Base-by-base conservation (phyloP, 64 coral and sea anemone genomes). In the Platygyra sinensis region DNA sequence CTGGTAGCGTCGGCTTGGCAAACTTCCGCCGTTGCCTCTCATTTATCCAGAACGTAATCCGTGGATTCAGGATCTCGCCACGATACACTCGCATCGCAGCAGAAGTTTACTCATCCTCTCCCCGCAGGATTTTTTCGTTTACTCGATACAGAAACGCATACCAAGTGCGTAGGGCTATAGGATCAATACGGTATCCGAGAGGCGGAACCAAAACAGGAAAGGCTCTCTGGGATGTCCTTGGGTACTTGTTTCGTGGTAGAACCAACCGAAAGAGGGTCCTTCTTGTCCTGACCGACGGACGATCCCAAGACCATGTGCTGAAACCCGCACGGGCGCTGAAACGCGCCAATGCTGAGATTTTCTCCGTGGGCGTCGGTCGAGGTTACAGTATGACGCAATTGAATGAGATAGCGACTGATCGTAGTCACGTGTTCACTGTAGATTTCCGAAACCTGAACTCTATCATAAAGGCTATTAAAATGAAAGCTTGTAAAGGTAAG, bases 21-120 rank as follows among this genome's bases (percentile, higher is more conserved):
- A 96, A 93, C 52, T 99, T 99, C 65, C 72, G 32, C 29, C 85
- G 85, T 67, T 88, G 90, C 42, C 60, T 93, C 5, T 75, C 64
- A 72, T 99, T 95, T 17, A 51, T 95, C 33, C 86, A 93, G 82
- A 87, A 86, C 8, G 61, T 89, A 2, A 87, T 99, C 30, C 18
- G 88, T 3, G 89, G 85, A 14, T 96, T 99, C 77, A 92, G 76
- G 5, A 76, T 97, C 52, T 79, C 84, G 11, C 74, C 50, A 8
- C 81, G 89, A 18, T 51, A 86, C 59, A 80, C 91, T n/a, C 95
- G 92, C 42, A 27, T 93, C 46, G 91, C 83, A 10, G 77, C 90
- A 8, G 82, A 82, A 16, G 33, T 91, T 20, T 97, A 87, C 72
- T 94, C 91, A 5, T 83, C 82, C 18, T 67, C 59, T 71, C 91